Evolutionary conservation across 1,140 invertebrate genomes (phyloP).

Genomic region (Telenomus remus): DNA sequence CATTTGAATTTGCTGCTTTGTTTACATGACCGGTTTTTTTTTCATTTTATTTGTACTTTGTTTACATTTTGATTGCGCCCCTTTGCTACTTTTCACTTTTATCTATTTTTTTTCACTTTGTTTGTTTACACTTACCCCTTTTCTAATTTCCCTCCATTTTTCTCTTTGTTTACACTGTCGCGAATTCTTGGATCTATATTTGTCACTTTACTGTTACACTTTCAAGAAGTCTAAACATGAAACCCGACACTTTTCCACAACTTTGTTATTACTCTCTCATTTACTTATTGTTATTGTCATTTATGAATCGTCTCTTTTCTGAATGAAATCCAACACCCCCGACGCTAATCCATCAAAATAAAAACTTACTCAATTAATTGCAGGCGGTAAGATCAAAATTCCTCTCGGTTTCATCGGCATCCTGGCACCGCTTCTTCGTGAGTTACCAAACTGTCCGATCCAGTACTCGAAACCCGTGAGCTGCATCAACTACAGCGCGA

Average conservation of each 20-base stretch:
- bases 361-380: constrained; percentile 1
- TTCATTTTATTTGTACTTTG: too few species aligned
- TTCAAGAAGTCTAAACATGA: not conserved
- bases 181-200: too few species aligned
- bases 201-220: not conserved
- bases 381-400: constrained; percentile 79
- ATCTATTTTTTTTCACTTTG: too few species aligned
- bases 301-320: not conserved
- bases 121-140: too few species aligned
- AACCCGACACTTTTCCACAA: not conserved
- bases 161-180: too few species aligned
- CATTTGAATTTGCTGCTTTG: too few species aligned
- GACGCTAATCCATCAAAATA: not conserved
- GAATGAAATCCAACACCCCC: not conserved
- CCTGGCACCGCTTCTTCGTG: constrained; percentile 78
- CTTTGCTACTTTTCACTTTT: too few species aligned
- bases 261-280: not conserved
- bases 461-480: constrained; percentile 80
- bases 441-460: constrained; percentile 77
- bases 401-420: constrained; percentile 81
- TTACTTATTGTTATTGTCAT: not conserved
- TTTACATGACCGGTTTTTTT: too few species aligned
- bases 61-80: too few species aligned
- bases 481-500: constrained; percentile 79
- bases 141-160: too few species aligned